Evolutionary conservation across 2,797 vertebrate genomes (phyloP), one percentile per base, ranked within the genome.

Genomic region (Fundulus diaphanus): DNA sequence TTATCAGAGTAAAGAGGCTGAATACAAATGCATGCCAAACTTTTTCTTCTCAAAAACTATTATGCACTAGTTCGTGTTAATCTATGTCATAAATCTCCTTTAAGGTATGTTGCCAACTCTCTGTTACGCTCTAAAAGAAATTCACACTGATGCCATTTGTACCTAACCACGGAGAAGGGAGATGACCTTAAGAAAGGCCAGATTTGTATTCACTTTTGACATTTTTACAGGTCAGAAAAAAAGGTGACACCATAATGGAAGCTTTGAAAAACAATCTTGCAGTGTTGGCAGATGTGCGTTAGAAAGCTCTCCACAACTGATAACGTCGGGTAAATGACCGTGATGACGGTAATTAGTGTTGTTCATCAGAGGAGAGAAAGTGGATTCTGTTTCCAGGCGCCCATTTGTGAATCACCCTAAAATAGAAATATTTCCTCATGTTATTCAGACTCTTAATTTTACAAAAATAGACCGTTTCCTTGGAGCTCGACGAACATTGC

Each of bases 181-280:
- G n/a, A 46, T 77, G 79, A 71, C 82, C 70, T 85, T 86, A 82
- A 33, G 86, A 88, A 87, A 86, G 78, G 71, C 11, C 78, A 87
- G 52, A 73, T 70, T 73, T 74, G 46, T 80, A 73, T 74, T 83
- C 42, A 18, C 54, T 74, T 86, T 59, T 85, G 79, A 81, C 77
- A 78, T 89, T 86, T 84, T 5, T 76, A 1, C 37, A 42, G 70
- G 70, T 76, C 44, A 52, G 51, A 35, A 48, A 11, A 69, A 74
- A 74, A 72, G 52, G 51, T 59, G 66, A 27, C 40, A 3, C 1
- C 0, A 27, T 70, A 18, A 37, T 11, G 35, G 46, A 9, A 48
- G 8, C 42, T 49, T 66, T 67, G 3, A 52, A 67, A 77, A 57
- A 49, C 20, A 48, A 1, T 56, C 70, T 46, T 15, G 40, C 51